Conservation (phyloP, 2,888 invertebrate genomes). For the Phoronis australis region DNA sequence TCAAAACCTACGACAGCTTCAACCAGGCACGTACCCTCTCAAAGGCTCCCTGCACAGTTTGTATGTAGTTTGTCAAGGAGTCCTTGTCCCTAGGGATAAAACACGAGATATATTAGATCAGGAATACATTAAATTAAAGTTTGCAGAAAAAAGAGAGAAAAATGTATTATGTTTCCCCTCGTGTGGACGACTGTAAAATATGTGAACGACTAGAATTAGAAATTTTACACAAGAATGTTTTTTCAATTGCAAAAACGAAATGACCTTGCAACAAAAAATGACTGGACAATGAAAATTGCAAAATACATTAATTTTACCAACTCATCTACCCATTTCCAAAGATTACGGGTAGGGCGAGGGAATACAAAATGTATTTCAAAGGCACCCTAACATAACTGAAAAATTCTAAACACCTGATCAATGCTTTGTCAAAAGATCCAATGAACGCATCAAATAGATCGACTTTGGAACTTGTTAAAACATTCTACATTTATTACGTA, state of each 20-base stretch:
- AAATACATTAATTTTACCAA: no score
- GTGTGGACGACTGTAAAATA: background rate
- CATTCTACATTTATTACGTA: no score
- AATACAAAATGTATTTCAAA: no score
- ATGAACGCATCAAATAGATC: no score
- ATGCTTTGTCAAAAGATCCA: no score
- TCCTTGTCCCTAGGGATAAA: constrained; percentile 39
- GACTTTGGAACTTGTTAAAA: no score
- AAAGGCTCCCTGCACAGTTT: constrained; percentile 34
- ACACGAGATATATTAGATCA: no score
- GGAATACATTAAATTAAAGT: background rate
- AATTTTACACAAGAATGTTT: background rate
- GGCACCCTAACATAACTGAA: no score
- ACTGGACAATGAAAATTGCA: no score
- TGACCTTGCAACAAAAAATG: background rate
- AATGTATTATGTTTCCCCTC: background rate
- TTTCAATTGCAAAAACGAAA: background rate
- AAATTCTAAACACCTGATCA: no score
- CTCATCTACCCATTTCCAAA: no score
- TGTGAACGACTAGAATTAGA: background rate
- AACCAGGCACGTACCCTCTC: constrained; percentile 25
- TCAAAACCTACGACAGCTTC: background rate
- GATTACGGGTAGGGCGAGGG: no score
- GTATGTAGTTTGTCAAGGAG: constrained; percentile 34
- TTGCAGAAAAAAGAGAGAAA: background rate